Evolutionary conservation across 2,113 vertebrate genomes (phyloP), one percentile per base, ranked within the genome.

Genomic region (Sinocyclocheilus grahami): DNA sequence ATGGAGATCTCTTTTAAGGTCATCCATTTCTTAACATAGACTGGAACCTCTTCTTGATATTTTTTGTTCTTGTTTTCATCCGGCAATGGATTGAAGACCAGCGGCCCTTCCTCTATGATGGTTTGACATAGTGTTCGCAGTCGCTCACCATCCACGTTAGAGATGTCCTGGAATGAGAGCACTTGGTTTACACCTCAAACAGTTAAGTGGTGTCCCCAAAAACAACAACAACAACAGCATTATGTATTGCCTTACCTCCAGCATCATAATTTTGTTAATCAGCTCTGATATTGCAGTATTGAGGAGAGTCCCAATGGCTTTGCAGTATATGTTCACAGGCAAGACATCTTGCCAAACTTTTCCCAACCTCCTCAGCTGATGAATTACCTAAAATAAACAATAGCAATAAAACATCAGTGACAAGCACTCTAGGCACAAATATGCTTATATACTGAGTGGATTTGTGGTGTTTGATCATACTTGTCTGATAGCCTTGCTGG

Each of bases 331-430:
- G 3, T 92, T 96, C 74, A 98, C 96, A 0, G 98, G 98, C 0
- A 99, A 93, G 14, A 99, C 96, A 1, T 98, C 98, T 91, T 99
- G 97, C 98, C 98, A 99, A 82, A 99, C 96, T 13, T 94, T 94
- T 2, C 97, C 97, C 89, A 99, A 91, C 58, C 97, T 95, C 88
- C 95, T 99, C 83, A 99, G 77, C 89, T 99, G 98, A 85, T 99
- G 97, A 89, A 98, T 90, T 0, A 99, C 96, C 98, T 99, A 89
- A 72, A 92, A 24, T 30, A 39, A 30, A 53, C 1, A 16, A 67
- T 53, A 82, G 3, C 72, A 18, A 51, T 65, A 46, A 48, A 74
- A 80, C 3, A 8, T 20, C 11, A 85, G n/a, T 22, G 20, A 22
- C 58, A n/a, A 30, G 27, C 48, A 77, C 42, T 33, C n/a, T 6